Conservation (phyloP, 2,113 vertebrate species). For the Leptobrachium leishanense region DNA sequence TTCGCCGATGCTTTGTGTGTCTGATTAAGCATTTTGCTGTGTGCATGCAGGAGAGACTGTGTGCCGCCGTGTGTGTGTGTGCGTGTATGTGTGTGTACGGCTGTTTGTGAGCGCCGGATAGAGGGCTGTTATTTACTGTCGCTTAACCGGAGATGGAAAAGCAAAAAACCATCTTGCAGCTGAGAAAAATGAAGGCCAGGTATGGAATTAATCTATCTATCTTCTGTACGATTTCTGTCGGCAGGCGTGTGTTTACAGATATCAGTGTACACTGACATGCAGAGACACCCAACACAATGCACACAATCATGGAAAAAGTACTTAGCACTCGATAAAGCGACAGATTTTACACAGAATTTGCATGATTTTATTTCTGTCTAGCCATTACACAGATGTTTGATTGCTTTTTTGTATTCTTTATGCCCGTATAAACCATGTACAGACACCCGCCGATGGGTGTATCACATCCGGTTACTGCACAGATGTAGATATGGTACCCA, state of each 20-base stretch:
- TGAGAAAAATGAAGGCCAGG: slow-evolving; percentile 48
- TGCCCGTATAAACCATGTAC: neutral
- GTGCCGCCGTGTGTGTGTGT: slow-evolving; percentile 10
- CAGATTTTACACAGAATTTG: too few relatives aligned
- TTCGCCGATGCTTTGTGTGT: neutral
- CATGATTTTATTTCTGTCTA: too few relatives aligned
- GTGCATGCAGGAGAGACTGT: slow-evolving; percentile 14
- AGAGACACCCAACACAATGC: too few relatives aligned
- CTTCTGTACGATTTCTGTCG: too few relatives aligned
- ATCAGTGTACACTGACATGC: too few relatives aligned
- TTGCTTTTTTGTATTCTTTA: neutral
- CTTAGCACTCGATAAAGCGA: too few relatives aligned
- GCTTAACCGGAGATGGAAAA: slow-evolving; percentile 33
- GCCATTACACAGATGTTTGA: slow-evolving; percentile 1
- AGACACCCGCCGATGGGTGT: neutral
- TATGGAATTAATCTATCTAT: slow-evolving; percentile 38
- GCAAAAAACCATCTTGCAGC: slow-evolving; percentile 28
- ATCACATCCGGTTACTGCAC: too few relatives aligned
- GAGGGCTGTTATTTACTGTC: slow-evolving; percentile 3
- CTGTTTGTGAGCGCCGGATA: slow-evolving; percentile 6
- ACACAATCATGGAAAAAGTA: too few relatives aligned
- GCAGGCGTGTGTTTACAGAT: neutral
- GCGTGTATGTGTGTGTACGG: slow-evolving; percentile 4
- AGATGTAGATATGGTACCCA: too few relatives aligned
- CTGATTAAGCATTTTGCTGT: slow-evolving; percentile 30